phyloP scores from a whole-genome alignment of 2,888 invertebrate species.

The Elysia crispata region DNA sequence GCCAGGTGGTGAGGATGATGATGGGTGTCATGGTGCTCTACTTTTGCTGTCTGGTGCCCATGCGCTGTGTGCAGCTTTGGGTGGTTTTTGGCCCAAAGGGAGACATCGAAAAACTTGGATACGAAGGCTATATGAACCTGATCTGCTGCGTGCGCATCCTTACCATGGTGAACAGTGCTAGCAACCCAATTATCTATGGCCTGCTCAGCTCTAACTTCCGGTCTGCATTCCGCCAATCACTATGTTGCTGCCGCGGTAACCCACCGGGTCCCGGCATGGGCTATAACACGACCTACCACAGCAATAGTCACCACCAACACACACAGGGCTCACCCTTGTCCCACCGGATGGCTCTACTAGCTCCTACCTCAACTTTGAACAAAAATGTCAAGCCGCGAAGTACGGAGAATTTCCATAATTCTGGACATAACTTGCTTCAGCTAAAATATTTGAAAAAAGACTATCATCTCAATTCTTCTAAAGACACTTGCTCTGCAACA shows the following conservation, averaged over 20 bases:
- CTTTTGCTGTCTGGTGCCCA: slow-evolving; percentile 92
- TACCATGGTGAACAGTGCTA: slow-evolving; percentile 92
- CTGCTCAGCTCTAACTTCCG: slow-evolving; percentile 94
- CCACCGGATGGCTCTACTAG: background rate
- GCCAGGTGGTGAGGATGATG: slow-evolving; percentile 66
- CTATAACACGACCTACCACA: slow-evolving; percentile 14
- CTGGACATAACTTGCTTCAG: too few relatives aligned
- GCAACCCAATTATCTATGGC: slow-evolving; percentile 94
- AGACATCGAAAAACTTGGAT: slow-evolving; percentile 84
- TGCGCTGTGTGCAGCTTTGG: slow-evolving; percentile 90
- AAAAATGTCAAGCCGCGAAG: too few relatives aligned
- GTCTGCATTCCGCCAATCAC: slow-evolving; percentile 69
- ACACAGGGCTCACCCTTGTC: background rate
- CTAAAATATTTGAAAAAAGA: too few relatives aligned
- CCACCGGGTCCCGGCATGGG: background rate
- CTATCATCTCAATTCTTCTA: too few relatives aligned
- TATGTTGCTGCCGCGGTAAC: slow-evolving; percentile 23
- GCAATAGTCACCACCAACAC: background rate
- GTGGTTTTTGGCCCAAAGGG: slow-evolving; percentile 87
- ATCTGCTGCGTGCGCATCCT: slow-evolving; percentile 88
- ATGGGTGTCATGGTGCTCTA: slow-evolving; percentile 82
- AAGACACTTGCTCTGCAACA: too few relatives aligned
- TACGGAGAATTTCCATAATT: too few relatives aligned
- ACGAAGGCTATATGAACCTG: slow-evolving; percentile 89
- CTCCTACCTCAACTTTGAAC: too few relatives aligned